Conservation (phyloP, 2,888 invertebrate species). For the Drosophila diplacantha region DNA sequence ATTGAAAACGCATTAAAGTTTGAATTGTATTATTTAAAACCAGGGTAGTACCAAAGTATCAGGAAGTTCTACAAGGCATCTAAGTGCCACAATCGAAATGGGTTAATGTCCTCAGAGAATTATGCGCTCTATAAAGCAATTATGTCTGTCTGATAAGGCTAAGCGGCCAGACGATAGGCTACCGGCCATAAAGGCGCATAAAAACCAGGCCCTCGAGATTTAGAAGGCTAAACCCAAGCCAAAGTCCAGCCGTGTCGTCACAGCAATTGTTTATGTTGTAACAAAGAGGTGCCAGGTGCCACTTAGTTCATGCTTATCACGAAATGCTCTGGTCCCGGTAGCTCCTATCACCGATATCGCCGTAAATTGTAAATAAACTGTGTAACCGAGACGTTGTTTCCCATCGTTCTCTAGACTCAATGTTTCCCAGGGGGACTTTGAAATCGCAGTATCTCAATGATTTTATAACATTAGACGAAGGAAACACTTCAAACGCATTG, state of each 20-base stretch:
- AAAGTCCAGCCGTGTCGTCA: conserved; percentile 34
- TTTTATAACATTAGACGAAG: conserved; percentile 13
- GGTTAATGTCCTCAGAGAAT: conserved; percentile 16
- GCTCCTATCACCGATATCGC: conserved; percentile 14
- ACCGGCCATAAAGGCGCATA: conserved; percentile 9
- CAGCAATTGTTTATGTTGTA: conserved; percentile 28
- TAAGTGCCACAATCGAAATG: conserved; percentile 1
- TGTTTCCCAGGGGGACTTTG: conserved; percentile 9
- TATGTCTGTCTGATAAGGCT: conserved; percentile 28
- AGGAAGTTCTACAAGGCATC: not conserved
- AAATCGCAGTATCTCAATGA: conserved; percentile 9
- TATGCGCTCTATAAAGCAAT: conserved; percentile 22
- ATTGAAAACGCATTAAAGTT: not conserved
- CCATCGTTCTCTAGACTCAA: not conserved
- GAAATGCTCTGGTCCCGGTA: conserved; percentile 8
- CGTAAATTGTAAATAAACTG: conserved; percentile 11
- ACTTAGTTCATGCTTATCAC: conserved; percentile 14
- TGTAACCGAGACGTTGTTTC: conserved; percentile 8
- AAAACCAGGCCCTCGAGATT: conserved; percentile 12
- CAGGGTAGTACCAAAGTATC: not conserved
- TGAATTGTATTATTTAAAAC: too few species aligned
- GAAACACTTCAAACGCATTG: conserved; percentile 22
- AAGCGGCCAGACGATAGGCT: conserved; percentile 14
- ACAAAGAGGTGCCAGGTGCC: conserved; percentile 22
- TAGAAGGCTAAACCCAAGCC: conserved; percentile 1